Conservation (phyloP, 2,113 vertebrate species). For the Pungitius pungitius region DNA sequence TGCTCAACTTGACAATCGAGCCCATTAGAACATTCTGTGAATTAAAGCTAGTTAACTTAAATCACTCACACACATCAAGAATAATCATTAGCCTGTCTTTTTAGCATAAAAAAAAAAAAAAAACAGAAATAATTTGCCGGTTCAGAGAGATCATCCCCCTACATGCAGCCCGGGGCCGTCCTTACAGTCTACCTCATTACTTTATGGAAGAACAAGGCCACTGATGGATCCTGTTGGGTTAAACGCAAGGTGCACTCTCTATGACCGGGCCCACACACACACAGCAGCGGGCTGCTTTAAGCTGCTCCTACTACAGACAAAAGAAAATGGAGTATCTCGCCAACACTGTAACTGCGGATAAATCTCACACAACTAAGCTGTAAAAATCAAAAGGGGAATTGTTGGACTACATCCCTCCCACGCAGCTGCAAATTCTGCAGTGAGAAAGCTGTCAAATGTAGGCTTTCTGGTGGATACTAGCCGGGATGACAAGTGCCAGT, state of each 20-base stretch:
- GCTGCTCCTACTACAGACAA: conserved; percentile 56
- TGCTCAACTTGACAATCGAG: conserved; percentile 68
- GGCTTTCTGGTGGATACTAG: conserved; percentile 62
- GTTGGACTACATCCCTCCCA: conserved; percentile 67
- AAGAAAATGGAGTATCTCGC: conserved; percentile 53
- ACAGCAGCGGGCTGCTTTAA: conserved; percentile 42
- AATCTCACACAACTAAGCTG: conserved; percentile 57
- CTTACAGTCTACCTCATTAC: conserved; percentile 75
- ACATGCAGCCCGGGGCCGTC: conserved; percentile 72
- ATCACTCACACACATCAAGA: conserved; percentile 74
- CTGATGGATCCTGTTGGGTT: conserved; percentile 76
- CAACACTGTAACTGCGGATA: conserved; percentile 52
- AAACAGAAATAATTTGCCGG: conserved; percentile 74
- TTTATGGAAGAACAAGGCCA: conserved; percentile 72
- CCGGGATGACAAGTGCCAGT: conserved; percentile 66
- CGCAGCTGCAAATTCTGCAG: conserved; percentile 59
- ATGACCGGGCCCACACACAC: conserved; percentile 51
- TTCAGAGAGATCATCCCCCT: conserved; percentile 82
- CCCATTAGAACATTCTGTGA: conserved; percentile 71
- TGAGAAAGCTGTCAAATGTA: conserved; percentile 68
- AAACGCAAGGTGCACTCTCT: conserved; percentile 74
- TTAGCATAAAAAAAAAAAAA: conserved; percentile 73
- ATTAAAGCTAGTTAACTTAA: conserved; percentile 73
- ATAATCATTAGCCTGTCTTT: conserved; percentile 73
- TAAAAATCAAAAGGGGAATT: conserved; percentile 67